Evolutionary conservation across 2,113 vertebrate genomes (phyloP), one percentile per base, ranked within the genome.

Genomic region (Taxidea taxus): DNA sequence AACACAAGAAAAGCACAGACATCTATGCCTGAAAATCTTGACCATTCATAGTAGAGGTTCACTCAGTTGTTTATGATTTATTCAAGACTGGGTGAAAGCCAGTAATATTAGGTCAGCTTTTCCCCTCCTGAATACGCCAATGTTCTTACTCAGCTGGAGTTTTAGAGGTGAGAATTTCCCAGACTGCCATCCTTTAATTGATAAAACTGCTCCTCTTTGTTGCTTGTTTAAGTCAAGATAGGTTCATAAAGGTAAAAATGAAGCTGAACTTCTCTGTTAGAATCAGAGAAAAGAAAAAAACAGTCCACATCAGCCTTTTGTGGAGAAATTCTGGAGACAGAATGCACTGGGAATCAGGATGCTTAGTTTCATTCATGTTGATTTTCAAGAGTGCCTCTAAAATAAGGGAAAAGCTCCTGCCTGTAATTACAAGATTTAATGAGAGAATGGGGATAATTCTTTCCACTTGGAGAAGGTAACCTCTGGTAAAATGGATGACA

Each of bases 171-270:
- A 94, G 44, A 82, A 96, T 66, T 87, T 90, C 68, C 80, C 21
- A 84, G 39, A 27, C 44, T 86, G 11, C 0, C 21, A 83, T 66
- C 15, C 60, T 90, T 94, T 66, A 80, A 87, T 77, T 90, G 87
- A 87, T 14, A 83, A 68, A 92, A 95, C 29, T 39, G 51, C 29
- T 95, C 20, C 44, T 97, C 54, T 94, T 90, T 75, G 72, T 64
- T 86, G 64, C 58, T 96, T 86, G 64, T 51, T 94, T 49, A 85
- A 95, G 70, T 92, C 56, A 95, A 82, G 68, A 87, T 70, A 90
- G 37, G 42, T 97, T 92, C 86, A 56, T 54, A 92, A 94, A 94
- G 64, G 87, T 84, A 97, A 92, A 97, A 96, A 82, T 68, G 54
- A 97, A 90, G 51, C 66, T 81, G 12, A 96, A 58, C 10, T 78